Base-by-base conservation (phyloP, 2,797 vertebrate genomes). In the Lepus oiostolus region DNA sequence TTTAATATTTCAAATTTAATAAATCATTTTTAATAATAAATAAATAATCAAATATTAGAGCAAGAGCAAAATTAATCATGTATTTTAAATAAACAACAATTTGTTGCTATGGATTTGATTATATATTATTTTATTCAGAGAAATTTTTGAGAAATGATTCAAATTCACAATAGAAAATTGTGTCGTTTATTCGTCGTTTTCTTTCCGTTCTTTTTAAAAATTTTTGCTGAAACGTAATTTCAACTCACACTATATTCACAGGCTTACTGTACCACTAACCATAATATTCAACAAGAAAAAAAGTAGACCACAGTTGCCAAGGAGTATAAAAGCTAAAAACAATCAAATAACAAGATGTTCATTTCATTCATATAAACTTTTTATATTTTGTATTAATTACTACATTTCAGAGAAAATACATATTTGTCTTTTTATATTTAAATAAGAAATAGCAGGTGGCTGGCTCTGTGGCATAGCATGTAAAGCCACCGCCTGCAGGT, bases 1-100 rank as follows among this genome's bases (percentile, higher is more conserved):
- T 84, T 76, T 11, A 90, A 26, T 63, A 81, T 68, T 90, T 87
- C 30, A 94, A 1, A 58, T 62, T 82, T 82, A 89, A 72, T 21
- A 75, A 88, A 6, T 79, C 1, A 1, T 28, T 30, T 85, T 86
- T 24, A 83, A 68, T 90, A 9, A 60, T 62, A 67, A 83, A 19
- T 76, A 14, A 91, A 71, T 60, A 2, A 63, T 62, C 13, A 30
- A 21, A 62, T 62, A 42, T 52, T 71, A 92, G n/a, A 81, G 28
- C 0, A 72, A 42, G 32, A 77, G 35, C 11, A 87, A 81, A 80
- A 63, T 74, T 17, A 14, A 79, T 38, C 7, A 32, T 11, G 77
- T 71, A 50, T 32, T 24, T 47, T 87, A n/a, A 87, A 63, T 75
- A 75, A 42, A 32, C 38, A 88, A 68, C 26, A 71, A 75, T 90